phyloP scores from a whole-genome alignment of 2,888 invertebrate genomes.

The Seira ritae region DNA sequence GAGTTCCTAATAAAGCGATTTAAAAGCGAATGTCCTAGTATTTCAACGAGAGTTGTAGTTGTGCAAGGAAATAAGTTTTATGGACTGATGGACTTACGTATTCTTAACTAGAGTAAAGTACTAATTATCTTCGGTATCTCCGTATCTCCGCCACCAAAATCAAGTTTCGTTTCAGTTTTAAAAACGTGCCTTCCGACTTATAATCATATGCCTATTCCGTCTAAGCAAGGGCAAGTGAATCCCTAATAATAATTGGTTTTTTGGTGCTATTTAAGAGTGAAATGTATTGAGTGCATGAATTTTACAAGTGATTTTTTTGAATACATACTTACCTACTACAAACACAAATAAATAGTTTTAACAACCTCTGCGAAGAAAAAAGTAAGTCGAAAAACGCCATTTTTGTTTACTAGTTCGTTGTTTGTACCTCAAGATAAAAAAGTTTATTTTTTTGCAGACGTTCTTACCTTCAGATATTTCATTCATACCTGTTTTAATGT shows the following conservation, averaged over 20 bases:
- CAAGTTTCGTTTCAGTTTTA: conserved; percentile 34
- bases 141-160: too few relatives aligned
- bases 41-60: neutral
- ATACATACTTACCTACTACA: neutral
- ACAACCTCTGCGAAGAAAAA: too few relatives aligned
- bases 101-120: too few relatives aligned
- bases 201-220: neutral
- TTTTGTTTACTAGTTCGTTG: neutral
- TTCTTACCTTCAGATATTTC: neutral
- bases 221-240: neutral
- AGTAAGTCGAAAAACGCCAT: neutral
- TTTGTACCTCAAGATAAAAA: neutral
- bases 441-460: neutral
- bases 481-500: neutral
- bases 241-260: neutral
- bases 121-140: neutral
- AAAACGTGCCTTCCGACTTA: neutral
- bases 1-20: too few relatives aligned
- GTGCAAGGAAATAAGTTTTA: neutral
- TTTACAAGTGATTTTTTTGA: neutral
- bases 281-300: conserved; percentile 49
- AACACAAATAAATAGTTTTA: too few relatives aligned
- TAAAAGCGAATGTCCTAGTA: too few relatives aligned
- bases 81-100: neutral
- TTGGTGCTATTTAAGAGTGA: conserved; percentile 7